Percentiles rank a stretch among this genome's conserved stretches.
Evolutionary conservation across 2,113 vertebrate species (phyloP).

Genomic region (Salvelinus alpinus): DNA sequence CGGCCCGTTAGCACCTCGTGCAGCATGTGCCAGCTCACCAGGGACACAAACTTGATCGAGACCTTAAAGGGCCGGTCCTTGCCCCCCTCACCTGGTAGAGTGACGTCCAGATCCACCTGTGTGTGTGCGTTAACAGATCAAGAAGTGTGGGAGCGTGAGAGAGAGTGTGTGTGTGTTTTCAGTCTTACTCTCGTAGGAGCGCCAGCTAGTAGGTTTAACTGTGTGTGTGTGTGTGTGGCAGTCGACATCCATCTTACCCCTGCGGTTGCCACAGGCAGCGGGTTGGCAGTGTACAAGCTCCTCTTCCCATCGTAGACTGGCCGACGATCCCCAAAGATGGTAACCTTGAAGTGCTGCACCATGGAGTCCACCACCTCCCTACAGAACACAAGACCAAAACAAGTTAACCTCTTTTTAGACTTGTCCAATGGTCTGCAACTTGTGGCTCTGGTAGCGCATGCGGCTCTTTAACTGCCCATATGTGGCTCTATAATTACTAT

Average conservation of each 20-base stretch:
- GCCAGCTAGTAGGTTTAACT: background rate
- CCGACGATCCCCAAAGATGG: conserved; percentile 94
- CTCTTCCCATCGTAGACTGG: conserved; percentile 98
- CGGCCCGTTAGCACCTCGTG: conserved; percentile 97
- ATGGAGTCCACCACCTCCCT: conserved; percentile 98
- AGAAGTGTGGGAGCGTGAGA: background rate
- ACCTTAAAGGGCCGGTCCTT: conserved; percentile 99
- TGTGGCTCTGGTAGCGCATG: too few species aligned
- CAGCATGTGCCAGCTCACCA: conserved; percentile 98
- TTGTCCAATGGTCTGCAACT: too few species aligned
- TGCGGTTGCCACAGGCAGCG: conserved; percentile 89
- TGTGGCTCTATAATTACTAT: too few species aligned
- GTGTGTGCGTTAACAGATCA: background rate
- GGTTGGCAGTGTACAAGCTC: conserved; percentile 94
- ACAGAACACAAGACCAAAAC: conserved; percentile 17
- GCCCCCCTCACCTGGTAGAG: conserved; percentile 96
- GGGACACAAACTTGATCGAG: conserved; percentile 95
- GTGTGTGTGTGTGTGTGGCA: background rate
- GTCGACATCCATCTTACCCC: conserved; percentile 76
- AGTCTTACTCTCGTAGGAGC: too few species aligned
- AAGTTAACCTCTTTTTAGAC: too few species aligned
- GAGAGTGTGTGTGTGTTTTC: background rate
- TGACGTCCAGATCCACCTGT: conserved; percentile 98
- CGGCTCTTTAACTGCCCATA: too few species aligned
- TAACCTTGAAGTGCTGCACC: conserved; percentile 99